phyloP scores from a whole-genome alignment of 2,113 vertebrate species.

The Mastomys natalensis region DNA sequence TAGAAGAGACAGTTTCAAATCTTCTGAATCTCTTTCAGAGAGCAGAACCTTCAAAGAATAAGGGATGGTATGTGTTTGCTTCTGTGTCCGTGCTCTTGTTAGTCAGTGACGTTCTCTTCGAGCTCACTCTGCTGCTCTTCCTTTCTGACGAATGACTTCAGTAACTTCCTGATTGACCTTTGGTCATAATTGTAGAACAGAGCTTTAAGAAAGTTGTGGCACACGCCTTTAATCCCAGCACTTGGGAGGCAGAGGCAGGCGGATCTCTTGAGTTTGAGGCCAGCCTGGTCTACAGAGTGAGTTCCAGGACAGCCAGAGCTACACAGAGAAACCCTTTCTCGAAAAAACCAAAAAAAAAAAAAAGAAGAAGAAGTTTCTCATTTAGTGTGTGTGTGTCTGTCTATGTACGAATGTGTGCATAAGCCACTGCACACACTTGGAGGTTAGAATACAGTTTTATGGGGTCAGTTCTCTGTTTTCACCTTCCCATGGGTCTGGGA shows the following conservation, averaged over 20 bases:
- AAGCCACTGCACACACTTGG: not conserved
- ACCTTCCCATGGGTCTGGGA: not conserved
- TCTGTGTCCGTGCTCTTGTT: not conserved
- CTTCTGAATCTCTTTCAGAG: slow-evolving; percentile 91
- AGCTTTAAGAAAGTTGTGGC: not conserved
- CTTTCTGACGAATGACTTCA: not conserved
- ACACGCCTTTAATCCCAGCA: no score
- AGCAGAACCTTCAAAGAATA: slow-evolving; percentile 85
- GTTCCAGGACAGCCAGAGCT: no score
- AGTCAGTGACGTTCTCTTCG: not conserved
- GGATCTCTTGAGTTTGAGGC: no score
- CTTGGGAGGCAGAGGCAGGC: no score
- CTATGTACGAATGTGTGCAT: no score
- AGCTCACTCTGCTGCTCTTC: not conserved
- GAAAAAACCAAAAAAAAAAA: no score
- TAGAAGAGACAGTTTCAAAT: slow-evolving; percentile 86
- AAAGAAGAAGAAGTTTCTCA: no score
- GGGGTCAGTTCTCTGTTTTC: not conserved
- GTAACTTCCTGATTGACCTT: not conserved
- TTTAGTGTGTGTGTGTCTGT: not conserved
- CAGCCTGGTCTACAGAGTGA: no score
- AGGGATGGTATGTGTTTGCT: slow-evolving; percentile 88
- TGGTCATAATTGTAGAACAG: not conserved
- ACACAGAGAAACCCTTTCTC: no score
- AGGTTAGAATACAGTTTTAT: not conserved